Percentiles rank a stretch among this genome's conserved stretches.
Evolutionary conservation across 1,140 invertebrate species (phyloP).

Genomic region (Brachionus calyciflorus): DNA sequence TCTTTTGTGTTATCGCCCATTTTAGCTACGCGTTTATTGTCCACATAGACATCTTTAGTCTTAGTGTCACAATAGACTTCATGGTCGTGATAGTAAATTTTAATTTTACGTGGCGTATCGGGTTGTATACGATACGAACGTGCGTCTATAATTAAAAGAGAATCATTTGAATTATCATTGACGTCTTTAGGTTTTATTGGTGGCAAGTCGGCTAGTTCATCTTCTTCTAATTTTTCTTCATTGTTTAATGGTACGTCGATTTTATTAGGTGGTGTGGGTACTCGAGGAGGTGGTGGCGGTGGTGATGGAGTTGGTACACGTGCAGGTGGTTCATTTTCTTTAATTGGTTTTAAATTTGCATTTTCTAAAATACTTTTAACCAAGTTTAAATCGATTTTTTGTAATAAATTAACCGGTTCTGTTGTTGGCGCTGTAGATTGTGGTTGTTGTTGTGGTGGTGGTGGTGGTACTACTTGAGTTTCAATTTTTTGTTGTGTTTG

Average conservation of each 20-base stretch:
- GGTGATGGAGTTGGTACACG: not conserved
- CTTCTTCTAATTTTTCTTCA: constrained; percentile 3
- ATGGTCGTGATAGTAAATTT: constrained; percentile 42
- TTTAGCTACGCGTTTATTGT: constrained; percentile 34
- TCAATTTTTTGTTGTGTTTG: not conserved
- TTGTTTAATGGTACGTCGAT: not conserved
- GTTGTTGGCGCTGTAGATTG: too few species aligned
- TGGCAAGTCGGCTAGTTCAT: constrained; percentile 17
- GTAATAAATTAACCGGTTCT: not conserved
- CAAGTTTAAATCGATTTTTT: not conserved
- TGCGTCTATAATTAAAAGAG: constrained; percentile 21
- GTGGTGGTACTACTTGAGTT: too few species aligned
- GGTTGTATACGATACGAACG: constrained; percentile 40
- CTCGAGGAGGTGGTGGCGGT: not conserved
- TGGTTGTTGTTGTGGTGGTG: too few species aligned
- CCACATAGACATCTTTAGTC: constrained; percentile 36
- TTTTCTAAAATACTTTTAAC: constrained; percentile 14
- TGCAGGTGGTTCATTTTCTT: not conserved
- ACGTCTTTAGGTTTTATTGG: constrained; percentile 20
- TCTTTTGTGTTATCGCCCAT: constrained; percentile 45
- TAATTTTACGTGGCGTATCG: not conserved
- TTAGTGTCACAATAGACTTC: constrained; percentile 34
- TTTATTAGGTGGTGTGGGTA: not conserved
- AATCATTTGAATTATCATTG: constrained; percentile 24
- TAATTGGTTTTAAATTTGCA: constrained; percentile 7